These are phyloP conservation scores for Karalla daura DNA, from an alignment of 2,797 vertebrate genomes.

Conservation along the genomic window DNA sequence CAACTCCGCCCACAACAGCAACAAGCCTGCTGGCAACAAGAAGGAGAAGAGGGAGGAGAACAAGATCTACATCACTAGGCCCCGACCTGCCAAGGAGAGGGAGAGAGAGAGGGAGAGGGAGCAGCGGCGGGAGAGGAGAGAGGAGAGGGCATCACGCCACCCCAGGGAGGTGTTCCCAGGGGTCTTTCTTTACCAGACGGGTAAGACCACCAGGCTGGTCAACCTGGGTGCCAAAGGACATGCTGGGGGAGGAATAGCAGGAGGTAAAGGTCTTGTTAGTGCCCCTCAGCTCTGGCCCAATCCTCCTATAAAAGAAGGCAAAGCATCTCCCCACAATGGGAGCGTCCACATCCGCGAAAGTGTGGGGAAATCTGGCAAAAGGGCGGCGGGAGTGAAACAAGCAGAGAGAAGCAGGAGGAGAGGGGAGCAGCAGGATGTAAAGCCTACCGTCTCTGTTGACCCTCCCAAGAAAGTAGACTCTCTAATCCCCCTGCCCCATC, in stretches of 20 bases:
- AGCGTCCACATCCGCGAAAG: conserved; percentile 73
- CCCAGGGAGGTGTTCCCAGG: conserved; percentile 88
- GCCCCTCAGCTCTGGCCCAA: conserved; percentile 77
- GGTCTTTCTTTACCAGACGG: conserved; percentile 88
- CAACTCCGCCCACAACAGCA: conserved; percentile 72
- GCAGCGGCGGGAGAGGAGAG: conserved; percentile 76
- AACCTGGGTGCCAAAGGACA: conserved; percentile 78
- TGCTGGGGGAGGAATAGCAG: conserved; percentile 46
- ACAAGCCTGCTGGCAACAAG: conserved; percentile 52
- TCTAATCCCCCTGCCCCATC: conserved; percentile 11
- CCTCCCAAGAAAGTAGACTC: conserved; percentile 42
- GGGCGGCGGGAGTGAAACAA: conserved; percentile 54
- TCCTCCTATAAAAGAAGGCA: conserved; percentile 72
- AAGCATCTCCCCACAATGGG: conserved; percentile 63
- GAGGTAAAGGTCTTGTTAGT: conserved; percentile 68
- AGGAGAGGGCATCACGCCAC: conserved; percentile 71
- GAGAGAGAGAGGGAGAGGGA: conserved; percentile 71
- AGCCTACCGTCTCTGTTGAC: conserved; percentile 20
- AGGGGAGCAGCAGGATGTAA: conserved; percentile 37
- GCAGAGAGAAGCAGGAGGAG: conserved; percentile 55
- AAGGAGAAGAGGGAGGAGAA: conserved; percentile 83
- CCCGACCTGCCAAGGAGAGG: conserved; percentile 79
- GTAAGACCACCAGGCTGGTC: conserved; percentile 83
- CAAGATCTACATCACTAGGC: conserved; percentile 93
- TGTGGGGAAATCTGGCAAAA: conserved; percentile 53